A percentile compares a stretch with the other conserved stretches of the same genome.
Conservation (phyloP, 2,797 vertebrate species). For the Anisognathus igniventris region DNA sequence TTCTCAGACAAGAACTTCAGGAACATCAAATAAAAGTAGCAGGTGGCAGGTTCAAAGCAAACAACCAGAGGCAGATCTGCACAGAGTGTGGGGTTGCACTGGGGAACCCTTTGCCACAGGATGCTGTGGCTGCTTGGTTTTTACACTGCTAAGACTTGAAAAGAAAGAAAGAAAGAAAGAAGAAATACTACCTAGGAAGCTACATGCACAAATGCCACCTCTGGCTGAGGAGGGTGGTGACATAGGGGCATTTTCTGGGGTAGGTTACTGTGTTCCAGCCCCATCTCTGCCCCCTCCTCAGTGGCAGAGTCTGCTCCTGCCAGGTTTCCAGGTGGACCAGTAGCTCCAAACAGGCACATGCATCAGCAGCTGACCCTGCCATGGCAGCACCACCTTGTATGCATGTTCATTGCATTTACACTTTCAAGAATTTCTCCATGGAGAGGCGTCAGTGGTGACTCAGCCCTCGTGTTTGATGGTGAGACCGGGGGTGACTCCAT, state of each 20-base stretch:
- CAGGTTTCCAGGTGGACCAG: neutral
- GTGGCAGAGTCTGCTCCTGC: neutral
- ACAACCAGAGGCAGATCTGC: neutral
- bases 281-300: neutral
- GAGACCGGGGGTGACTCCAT: accelerated
- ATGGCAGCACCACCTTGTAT: neutral
- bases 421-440: neutral
- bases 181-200: neutral
- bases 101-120: neutral
- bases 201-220: neutral
- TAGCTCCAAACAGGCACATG: neutral
- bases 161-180: neutral
- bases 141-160: neutral
- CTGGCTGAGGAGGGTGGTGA: neutral
- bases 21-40: constrained; percentile 21
- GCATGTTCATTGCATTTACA: neutral
- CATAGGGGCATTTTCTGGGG: neutral
- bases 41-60: constrained; percentile 36
- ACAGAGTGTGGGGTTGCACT: accelerated
- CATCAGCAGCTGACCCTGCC: neutral
- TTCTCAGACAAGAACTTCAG: constrained; percentile 1
- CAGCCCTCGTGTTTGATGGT: neutral
- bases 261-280: neutral
- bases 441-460: neutral
- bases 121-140: neutral